phyloP scores from a whole-genome alignment of 2,888 invertebrate species.

The Acanthosoma haemorrhoidale region DNA sequence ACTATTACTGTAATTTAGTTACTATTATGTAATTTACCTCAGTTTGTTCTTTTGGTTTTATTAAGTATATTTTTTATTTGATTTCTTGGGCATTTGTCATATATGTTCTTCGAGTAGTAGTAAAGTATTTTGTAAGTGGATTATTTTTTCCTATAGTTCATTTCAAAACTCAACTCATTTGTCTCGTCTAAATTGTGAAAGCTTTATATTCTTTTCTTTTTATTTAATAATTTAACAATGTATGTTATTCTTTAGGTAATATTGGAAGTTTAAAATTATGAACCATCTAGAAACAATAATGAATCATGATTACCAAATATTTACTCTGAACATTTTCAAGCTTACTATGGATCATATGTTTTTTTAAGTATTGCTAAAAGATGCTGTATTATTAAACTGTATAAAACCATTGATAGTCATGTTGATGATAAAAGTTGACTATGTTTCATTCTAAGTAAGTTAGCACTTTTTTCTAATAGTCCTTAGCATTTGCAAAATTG shows the following conservation, averaged over 20 bases:
- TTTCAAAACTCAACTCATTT: neutral
- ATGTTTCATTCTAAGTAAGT: slow-evolving; percentile 5
- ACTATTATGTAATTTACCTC: too few relatives aligned
- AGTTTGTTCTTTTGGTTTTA: too few relatives aligned
- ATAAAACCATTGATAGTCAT: slow-evolving; percentile 5
- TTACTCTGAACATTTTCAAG: slow-evolving; percentile 11
- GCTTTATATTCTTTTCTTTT: neutral
- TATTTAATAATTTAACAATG: neutral
- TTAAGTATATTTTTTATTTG: too few relatives aligned
- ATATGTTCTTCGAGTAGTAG: too few relatives aligned
- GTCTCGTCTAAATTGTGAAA: neutral
- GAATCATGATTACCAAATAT: slow-evolving; percentile 5
- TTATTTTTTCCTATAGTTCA: neutral
- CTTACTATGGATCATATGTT: slow-evolving; percentile 10
- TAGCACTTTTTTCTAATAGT: neutral
- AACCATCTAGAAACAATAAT: slow-evolving; percentile 2
- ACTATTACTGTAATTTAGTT: too few relatives aligned
- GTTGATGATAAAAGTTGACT: slow-evolving; percentile 8
- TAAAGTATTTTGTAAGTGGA: neutral
- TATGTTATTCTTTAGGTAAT: slow-evolving; percentile 10
- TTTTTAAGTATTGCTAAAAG: slow-evolving; percentile 5
- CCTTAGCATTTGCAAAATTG: neutral
- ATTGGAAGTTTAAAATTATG: slow-evolving; percentile 7
- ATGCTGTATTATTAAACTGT: neutral
- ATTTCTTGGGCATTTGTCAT: too few relatives aligned